Base-by-base conservation (phyloP, 2,113 vertebrate genomes). In the Nothocercus julius region DNA sequence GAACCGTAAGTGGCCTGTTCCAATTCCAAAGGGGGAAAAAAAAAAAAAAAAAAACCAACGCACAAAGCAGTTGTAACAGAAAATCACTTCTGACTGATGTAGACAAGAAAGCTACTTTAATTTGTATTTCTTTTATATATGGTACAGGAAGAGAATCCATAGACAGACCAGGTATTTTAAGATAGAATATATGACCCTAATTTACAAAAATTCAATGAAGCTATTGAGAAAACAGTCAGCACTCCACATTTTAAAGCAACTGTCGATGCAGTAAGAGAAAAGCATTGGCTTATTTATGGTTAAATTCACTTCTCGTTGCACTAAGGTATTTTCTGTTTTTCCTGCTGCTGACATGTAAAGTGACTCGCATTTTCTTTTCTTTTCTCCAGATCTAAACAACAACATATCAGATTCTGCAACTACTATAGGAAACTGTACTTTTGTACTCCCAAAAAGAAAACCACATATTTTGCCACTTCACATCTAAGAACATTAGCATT, bases 131-230 rank as follows among this genome's bases (percentile, higher is more conserved):
- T 54, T 85, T 91, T 89, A 44, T 67, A 42, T 36, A 27, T 28
- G 10, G 8, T 53, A 30, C 7, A 1, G 82, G 89, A 92, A 82
- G 67, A 69, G 36, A 95, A 87, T 74, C 63, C 51, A 83, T 82
- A 54, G 28, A 81, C 66, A 3, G 85, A 34, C 73, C 86, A 74
- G 36, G 40, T 76, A 85, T 89, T 93, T 92, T 62, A 62, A 74
- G 70, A 72, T 53, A 80, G 51, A 87, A 76, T 36, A 30, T 82
- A 85, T 95, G 79, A 91, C 34, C 2, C 2, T 14, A 7, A 66
- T 34, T 89, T 53, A 93, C 51, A 91, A 63, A 94, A 94, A 87
- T 32, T 56, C 47, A 93, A 72, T 80, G n/a, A 75, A 87, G 61
- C 63, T 81, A 93, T 7, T 89, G 91, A 69, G 77, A 64, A 89